Evolutionary conservation across 2,797 vertebrate genomes (phyloP), one percentile per base, ranked within the genome.

Genomic region (Megaceryle alcyon): DNA sequence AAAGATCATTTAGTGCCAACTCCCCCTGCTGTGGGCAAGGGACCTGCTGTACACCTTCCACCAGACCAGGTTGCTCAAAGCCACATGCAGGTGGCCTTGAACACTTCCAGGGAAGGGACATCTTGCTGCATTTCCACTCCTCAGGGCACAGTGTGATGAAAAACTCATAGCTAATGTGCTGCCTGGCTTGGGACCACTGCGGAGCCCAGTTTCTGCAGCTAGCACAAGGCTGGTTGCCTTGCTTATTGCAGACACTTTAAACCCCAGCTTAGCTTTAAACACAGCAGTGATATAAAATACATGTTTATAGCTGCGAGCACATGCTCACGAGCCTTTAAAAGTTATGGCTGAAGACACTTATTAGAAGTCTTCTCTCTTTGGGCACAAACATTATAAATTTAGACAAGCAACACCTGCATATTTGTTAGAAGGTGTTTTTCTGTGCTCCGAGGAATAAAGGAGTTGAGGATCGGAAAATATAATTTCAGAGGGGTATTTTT

Each of bases 201-300:
- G 17, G 48, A 70, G 53, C 29, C 15, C 23, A 0, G 41, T 29
- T 43, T 18, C 29, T 11, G 35, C 33, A 56, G 20, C 61, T 33
- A 46, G 26, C 53, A 53, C 63, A 49, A 28, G 25, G 31, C 56
- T 95, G 49, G 85, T 93, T 90, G 44, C 83, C 64, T 57, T 71
- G 44, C 83, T 94, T 87, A 92, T 90, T 92, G 64, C 70, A 76
- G 44, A 8, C 23, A 53, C 51, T 39, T 82, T 19, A 86, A 96
- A 91, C 85, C 85, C 23, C 5, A 7, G 53, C 80, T 92, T 82
- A 70, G 21, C 63, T 95, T 88, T 44, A 88, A 94, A 57, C 56
- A 37, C 3, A 1, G 22, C 21, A 26, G 56, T 4, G 19, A 29
- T 61, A 66, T 53, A 70, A 95, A 92, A 35, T 44, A 60, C 57